Percentiles rank a stretch among this genome's conserved stretches.
These are phyloP conservation scores for Pseudopipra pipra DNA, from an alignment of 2,113 vertebrate genomes.

Conservation along the genomic window DNA sequence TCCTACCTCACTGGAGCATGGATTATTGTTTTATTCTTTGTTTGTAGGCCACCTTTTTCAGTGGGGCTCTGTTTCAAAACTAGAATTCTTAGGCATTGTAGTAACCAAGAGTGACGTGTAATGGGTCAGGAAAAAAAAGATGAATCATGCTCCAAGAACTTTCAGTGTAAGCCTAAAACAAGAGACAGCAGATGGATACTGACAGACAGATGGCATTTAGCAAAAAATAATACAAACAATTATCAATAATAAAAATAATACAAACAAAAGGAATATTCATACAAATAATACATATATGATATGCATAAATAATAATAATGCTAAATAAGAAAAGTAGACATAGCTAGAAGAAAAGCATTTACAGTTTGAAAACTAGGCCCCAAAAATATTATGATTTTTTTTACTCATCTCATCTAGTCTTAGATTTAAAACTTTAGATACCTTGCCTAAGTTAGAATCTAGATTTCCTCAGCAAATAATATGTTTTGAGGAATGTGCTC, in stretches of 20 bases:
- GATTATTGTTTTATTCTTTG: neutral
- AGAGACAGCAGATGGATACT: neutral
- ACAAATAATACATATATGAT: neutral
- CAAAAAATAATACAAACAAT: neutral
- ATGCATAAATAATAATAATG: neutral
- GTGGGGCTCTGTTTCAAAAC: neutral
- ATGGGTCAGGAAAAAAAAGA: neutral
- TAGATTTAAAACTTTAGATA: neutral
- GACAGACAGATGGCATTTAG: slow-evolving; percentile 9
- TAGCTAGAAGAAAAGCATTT: neutral
- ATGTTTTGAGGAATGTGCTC: neutral
- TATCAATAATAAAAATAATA: neutral
- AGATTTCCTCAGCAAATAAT: neutral
- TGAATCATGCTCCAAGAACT: neutral
- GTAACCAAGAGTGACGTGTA: neutral
- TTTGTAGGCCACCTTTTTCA: neutral
- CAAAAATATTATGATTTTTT: neutral
- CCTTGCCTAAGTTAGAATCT: neutral
- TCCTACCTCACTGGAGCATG: neutral
- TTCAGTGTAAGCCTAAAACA: neutral
- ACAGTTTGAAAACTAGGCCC: neutral
- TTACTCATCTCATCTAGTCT: neutral
- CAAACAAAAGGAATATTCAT: neutral
- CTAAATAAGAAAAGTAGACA: neutral
- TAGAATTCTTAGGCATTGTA: neutral